Conservation (phyloP, 2,797 vertebrate species). For the Anabacerthia variegaticeps region DNA sequence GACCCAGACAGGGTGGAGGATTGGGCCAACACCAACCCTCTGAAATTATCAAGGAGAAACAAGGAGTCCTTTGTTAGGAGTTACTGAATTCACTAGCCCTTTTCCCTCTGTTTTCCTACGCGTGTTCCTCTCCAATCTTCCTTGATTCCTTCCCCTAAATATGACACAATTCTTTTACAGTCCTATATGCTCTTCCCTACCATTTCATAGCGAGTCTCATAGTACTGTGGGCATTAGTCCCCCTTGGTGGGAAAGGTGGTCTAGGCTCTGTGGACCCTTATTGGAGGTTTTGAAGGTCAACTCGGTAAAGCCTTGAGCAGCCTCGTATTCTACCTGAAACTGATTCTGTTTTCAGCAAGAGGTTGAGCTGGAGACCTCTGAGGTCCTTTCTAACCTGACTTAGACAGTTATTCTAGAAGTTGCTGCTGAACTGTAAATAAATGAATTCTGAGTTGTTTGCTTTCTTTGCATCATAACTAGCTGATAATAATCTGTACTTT, state of each 20-base stretch:
- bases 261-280: not conserved
- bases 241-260: not conserved
- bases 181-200: not conserved
- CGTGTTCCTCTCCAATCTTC: not conserved
- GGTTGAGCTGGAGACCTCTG: not conserved
- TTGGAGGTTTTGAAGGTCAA: not conserved
- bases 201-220: not conserved
- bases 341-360: not conserved
- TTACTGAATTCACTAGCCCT: not conserved
- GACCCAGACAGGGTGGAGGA: not conserved
- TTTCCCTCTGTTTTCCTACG: not conserved
- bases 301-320: not conserved
- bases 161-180: not conserved
- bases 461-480: not conserved
- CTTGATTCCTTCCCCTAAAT: not conserved
- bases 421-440: not conserved
- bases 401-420: not conserved
- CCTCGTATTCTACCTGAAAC: not conserved
- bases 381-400: not conserved
- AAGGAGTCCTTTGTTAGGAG: not conserved
- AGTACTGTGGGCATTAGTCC: not conserved
- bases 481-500: not conserved
- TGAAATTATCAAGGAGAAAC: not conserved
- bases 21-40: not conserved
- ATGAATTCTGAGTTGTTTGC: not conserved